A percentile compares a stretch with the other conserved stretches of the same genome.
These are phyloP conservation scores for Prionailurus viverrinus DNA, from an alignment of 2,113 vertebrate species.

Conservation along the genomic window DNA sequence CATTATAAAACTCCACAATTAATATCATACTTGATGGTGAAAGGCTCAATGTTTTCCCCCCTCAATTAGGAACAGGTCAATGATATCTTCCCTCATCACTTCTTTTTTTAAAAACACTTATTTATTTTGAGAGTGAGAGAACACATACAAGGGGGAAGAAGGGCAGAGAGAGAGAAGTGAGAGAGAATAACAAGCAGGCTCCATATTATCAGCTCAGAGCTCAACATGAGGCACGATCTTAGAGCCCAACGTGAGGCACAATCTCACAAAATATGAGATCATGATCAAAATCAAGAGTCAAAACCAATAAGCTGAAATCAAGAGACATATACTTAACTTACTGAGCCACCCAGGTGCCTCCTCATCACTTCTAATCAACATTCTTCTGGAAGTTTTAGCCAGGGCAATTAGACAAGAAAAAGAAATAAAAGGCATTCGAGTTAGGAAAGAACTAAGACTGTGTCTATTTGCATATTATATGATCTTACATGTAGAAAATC, in stretches of 20 bases:
- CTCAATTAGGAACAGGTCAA: neutral
- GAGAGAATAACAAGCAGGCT: no score
- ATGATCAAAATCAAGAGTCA: no score
- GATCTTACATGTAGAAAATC: neutral
- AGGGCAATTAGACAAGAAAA: neutral
- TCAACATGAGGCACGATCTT: no score
- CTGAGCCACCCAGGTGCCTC: no score
- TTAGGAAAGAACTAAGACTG: neutral
- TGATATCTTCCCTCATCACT: neutral
- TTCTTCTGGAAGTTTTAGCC: neutral
- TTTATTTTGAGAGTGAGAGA: no score
- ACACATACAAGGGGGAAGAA: no score
- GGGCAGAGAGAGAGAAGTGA: no score
- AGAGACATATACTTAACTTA: no score
- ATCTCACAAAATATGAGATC: no score
- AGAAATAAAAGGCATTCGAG: neutral
- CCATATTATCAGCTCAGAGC: no score
- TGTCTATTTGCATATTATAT: neutral
- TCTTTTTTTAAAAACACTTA: neutral
- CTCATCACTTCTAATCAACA: neutral
- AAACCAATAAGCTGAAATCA: no score
- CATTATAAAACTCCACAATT: neutral
- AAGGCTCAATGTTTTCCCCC: neutral
- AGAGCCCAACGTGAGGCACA: no score
- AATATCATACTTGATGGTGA: neutral